Evolutionary conservation across 2,113 vertebrate species (phyloP).

Genomic region (Xerus inauris): DNA sequence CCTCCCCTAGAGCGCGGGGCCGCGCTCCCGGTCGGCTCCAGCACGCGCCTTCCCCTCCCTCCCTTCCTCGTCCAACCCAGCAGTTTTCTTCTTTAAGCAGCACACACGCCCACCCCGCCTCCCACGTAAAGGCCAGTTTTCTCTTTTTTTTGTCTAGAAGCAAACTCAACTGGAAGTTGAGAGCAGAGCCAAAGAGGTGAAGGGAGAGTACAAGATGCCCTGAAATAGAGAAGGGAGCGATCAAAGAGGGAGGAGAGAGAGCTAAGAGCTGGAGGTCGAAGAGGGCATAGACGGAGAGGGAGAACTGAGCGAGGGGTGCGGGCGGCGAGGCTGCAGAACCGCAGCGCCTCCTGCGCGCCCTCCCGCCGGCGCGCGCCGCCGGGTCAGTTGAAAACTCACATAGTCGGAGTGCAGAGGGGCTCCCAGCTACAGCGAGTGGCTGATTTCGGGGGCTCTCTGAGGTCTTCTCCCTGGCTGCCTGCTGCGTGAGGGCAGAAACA

Average conservation of each 20-base stretch:
- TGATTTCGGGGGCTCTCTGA: conserved; percentile 80
- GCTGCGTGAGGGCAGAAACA: conserved; percentile 52
- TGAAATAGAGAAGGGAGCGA: neutral
- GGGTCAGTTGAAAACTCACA: conserved; percentile 86
- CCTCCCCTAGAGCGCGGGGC: neutral
- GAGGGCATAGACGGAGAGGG: conserved; percentile 40
- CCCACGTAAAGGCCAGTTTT: neutral
- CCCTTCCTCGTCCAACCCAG: neutral
- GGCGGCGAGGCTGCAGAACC: neutral
- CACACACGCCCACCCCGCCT: conserved; percentile 21
- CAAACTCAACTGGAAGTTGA: conserved; percentile 70
- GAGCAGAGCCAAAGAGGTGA: neutral
- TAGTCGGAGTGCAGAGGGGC: conserved; percentile 83
- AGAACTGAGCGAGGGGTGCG: neutral
- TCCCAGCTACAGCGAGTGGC: conserved; percentile 78
- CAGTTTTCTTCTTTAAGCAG: neutral
- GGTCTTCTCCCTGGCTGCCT: conserved; percentile 5
- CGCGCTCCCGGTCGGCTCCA: accelerated
- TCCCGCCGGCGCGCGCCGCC: conserved; percentile 73
- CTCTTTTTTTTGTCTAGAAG: neutral
- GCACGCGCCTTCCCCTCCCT: neutral
- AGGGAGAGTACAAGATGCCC: neutral
- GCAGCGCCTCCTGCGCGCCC: conserved; percentile 29
- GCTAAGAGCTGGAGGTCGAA: conserved; percentile 20
- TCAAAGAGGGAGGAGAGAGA: neutral